Base-by-base conservation (phyloP, 1,140 invertebrate genomes). In the Drosophila kurseongensis region DNA sequence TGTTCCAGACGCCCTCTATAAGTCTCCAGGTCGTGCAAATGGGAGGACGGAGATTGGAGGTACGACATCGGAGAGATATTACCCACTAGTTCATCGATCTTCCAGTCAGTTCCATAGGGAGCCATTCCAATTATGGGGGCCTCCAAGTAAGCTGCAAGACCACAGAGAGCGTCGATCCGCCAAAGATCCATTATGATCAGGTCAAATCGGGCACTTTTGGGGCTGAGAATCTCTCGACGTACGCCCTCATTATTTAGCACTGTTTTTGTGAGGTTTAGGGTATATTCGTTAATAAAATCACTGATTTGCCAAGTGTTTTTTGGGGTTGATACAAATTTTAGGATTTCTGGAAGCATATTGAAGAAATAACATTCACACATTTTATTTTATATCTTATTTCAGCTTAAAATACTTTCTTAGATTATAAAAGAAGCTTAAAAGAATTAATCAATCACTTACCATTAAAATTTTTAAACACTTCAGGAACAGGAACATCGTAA, bases 101-200 rank as follows among this genome's bases (percentile, higher is more conserved):
- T 71, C 65, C 65, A 71, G 35, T 71, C 68, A 0, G 68, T 58
- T n/a, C 68, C 68, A 35, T 58, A 71, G 0, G 68, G 36, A 12
- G 65, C 68, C 35, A 71, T 6, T 16, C 65, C 68, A 41, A 71
- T 71, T 2, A 71, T 57, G 3, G 68, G 68, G 12, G 65, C 52
- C 3, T 36, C 52, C 12, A 71, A 50, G 13, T n/a, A 41, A 14
- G 42, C 68, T 0, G 65, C 65, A 12, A 71, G 12, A 1, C 68
- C 68, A 9, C 47, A 48, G 1, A 71, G 42, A 0, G 36, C 44
- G 27, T 71, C 68, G 0, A 35, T 6, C 5, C 65, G 42, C 68
- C 68, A 71, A 0, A 71, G 36, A 42, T 71, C 68, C 29, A 41
- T 9, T 10, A 71, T 36, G 10, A 71, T 18, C 7, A 71, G 55